These are phyloP conservation scores for Mesitornis unicolor DNA, from an alignment of 2,113 vertebrate genomes.

Conservation along the genomic window DNA sequence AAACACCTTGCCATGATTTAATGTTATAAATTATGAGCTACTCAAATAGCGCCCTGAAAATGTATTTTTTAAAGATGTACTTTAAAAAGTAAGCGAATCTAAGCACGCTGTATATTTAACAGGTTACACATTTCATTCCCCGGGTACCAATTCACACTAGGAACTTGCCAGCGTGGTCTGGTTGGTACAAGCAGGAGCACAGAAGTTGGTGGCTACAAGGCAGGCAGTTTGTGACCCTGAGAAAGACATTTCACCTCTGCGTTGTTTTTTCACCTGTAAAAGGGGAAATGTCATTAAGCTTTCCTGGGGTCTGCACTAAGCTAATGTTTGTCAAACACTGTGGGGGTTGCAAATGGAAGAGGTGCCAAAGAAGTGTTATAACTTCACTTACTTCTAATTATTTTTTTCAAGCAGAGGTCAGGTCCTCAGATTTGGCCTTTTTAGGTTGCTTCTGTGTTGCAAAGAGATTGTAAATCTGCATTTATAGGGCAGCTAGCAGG, in stretches of 20 bases:
- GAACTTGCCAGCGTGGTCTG: not conserved
- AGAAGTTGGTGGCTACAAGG: not conserved
- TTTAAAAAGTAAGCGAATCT: not conserved
- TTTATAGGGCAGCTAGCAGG: not conserved
- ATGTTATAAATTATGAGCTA: not conserved
- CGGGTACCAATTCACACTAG: not conserved
- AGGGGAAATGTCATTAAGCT: not conserved
- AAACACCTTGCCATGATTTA: not conserved
- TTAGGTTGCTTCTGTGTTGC: not conserved
- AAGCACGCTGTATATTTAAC: not conserved
- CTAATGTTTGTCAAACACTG: not conserved
- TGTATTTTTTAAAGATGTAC: not conserved
- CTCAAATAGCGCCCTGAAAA: not conserved
- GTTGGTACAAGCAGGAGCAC: not conserved
- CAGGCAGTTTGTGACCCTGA: not conserved
- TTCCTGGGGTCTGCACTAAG: not conserved
- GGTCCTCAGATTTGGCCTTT: not conserved
- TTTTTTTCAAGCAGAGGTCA: not conserved
- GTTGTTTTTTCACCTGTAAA: conserved; percentile 1
- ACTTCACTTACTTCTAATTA: not conserved
- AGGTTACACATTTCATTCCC: not conserved
- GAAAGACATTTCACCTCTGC: not conserved
- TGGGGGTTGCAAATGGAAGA: not conserved
- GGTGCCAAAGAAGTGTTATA: not conserved
- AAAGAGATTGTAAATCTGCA: not conserved